Conservation (phyloP, 2,113 vertebrate species). For the Hippocampus mohnikei region DNA sequence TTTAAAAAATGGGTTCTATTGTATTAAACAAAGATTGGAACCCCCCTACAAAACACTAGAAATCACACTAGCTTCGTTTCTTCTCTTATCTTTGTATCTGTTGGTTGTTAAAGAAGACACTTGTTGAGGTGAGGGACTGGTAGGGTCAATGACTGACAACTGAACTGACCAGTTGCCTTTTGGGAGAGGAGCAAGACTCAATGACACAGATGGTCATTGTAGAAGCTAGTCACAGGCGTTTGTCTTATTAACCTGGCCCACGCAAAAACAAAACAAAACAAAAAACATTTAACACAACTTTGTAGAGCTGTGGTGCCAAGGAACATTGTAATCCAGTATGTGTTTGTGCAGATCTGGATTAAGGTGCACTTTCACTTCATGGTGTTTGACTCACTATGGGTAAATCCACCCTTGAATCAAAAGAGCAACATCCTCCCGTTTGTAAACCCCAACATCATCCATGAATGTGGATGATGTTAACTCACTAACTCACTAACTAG, state of each 20-base stretch:
- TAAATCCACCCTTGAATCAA: neutral
- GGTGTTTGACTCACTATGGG: neutral
- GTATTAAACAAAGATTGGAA: slow-evolving; percentile 64
- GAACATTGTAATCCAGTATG: neutral
- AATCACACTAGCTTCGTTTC: slow-evolving; percentile 40
- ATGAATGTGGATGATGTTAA: neutral
- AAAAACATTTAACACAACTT: neutral
- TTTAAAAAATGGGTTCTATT: slow-evolving; percentile 46
- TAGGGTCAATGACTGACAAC: slow-evolving; percentile 10
- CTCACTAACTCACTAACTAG: neutral
- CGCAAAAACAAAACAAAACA: too few species aligned
- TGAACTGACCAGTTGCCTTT: slow-evolving; percentile 30
- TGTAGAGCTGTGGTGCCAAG: neutral
- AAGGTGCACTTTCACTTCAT: neutral
- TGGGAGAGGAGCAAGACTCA: slow-evolving; percentile 30
- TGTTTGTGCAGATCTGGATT: neutral
- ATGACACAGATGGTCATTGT: slow-evolving; percentile 35
- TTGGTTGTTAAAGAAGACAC: slow-evolving; percentile 64
- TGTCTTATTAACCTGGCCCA: neutral
- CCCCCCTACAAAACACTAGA: slow-evolving; percentile 69
- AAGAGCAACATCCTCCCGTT: neutral
- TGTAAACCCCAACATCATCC: neutral
- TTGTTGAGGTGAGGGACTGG: slow-evolving; percentile 50
- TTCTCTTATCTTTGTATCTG: slow-evolving; percentile 2
- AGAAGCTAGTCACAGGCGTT: slow-evolving; percentile 26